phyloP scores from a whole-genome alignment of 1,140 invertebrate species.

The Apis florea region DNA sequence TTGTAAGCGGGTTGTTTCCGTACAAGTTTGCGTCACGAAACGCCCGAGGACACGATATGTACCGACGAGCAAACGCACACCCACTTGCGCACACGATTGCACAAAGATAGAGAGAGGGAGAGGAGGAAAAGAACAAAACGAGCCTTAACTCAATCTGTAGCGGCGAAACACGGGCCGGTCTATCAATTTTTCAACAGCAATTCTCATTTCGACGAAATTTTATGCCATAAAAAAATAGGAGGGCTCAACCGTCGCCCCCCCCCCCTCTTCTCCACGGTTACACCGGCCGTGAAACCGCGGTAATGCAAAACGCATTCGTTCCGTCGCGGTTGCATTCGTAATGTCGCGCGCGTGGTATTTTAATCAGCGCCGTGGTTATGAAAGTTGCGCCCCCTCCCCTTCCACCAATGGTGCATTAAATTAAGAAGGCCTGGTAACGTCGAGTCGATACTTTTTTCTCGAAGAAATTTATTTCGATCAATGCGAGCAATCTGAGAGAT shows the following conservation, averaged over 20 bases:
- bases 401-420: slow-evolving; percentile 46
- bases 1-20: slow-evolving; percentile 67
- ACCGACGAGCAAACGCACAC: slow-evolving; percentile 5
- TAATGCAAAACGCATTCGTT: slow-evolving; percentile 70
- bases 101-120: neutral
- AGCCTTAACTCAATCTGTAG: slow-evolving; percentile 67
- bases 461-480: neutral
- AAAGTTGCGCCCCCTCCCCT: slow-evolving; percentile 46
- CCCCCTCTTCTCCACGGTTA: slow-evolving; percentile 47
- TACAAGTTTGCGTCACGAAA: slow-evolving; percentile 59
- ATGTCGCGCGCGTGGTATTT: slow-evolving; percentile 61
- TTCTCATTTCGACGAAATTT: slow-evolving; percentile 71
- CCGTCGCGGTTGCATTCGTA: slow-evolving; percentile 66
- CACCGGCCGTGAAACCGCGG: slow-evolving; percentile 51
- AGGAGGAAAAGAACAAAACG: slow-evolving; percentile 41
- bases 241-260: slow-evolving; percentile 28
- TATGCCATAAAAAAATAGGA: slow-evolving; percentile 68
- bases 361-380: slow-evolving; percentile 62
- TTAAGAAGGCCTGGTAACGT: slow-evolving; percentile 38
- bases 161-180: slow-evolving; percentile 47
- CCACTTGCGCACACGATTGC: neutral
- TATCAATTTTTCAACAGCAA: slow-evolving; percentile 73
- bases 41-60: slow-evolving; percentile 32
- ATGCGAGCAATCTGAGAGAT: no score
- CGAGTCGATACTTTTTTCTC: neutral